These are phyloP conservation scores for Thinocorus orbignyianus DNA, from an alignment of 2,113 vertebrate species.

Conservation along the genomic window DNA sequence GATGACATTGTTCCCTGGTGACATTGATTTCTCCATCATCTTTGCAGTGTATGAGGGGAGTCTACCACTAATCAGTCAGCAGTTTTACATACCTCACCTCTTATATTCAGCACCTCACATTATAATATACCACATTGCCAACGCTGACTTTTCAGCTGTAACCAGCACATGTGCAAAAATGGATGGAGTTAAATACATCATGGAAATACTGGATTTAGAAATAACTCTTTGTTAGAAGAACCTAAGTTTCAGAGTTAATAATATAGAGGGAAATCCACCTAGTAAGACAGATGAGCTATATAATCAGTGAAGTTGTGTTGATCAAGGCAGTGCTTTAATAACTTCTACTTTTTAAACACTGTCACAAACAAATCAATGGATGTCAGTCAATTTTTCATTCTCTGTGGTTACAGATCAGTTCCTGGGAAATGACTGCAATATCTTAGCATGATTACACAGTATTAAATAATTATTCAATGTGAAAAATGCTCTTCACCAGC, in stretches of 20 bases:
- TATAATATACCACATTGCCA: not conserved
- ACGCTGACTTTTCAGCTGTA: not conserved
- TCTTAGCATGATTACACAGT: not conserved
- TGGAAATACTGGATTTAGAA: constrained; percentile 5
- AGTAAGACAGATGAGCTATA: not conserved
- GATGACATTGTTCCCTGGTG: not conserved
- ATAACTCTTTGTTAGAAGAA: not conserved
- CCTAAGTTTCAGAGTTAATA: not conserved
- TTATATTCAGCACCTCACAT: not conserved
- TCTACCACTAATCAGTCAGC: not conserved
- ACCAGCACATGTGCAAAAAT: not conserved
- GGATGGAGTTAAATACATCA: not conserved
- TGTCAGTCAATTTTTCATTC: not conserved
- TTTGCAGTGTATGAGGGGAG: not conserved
- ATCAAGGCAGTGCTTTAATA: constrained; percentile 11
- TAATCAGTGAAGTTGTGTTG: not conserved
- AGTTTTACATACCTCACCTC: not conserved
- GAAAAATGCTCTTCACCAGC: not conserved
- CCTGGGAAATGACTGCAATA: not conserved
- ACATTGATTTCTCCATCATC: not conserved
- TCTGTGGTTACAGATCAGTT: not conserved
- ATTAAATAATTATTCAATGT: not conserved
- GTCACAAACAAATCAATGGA: constrained; percentile 8
- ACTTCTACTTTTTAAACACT: not conserved
- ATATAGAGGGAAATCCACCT: not conserved